Base-by-base conservation (phyloP, 1,140 invertebrate genomes). In the Schlechtendalia chinensis region DNA sequence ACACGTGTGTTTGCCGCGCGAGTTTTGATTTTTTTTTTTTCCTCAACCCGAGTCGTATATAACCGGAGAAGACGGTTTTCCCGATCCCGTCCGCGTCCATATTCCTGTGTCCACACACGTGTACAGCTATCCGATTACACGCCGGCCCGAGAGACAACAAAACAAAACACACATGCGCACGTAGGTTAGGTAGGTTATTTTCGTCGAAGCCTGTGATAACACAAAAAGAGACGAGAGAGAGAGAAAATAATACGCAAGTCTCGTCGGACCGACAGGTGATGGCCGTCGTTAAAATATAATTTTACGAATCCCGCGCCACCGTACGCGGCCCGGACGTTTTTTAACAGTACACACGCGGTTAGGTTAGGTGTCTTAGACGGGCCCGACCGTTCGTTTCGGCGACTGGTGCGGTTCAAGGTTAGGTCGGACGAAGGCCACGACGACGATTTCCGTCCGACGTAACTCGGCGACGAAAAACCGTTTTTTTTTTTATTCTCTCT, bases 251-350 rank as follows among this genome's bases (percentile, higher is more conserved):
- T 1, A 14, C 10, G 22, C 29, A 72, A 17, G 24, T 79, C 58
- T 79, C 27, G 22, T 50, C 45, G 56, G 61, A 63, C 27, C 63
- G 75, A 79, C 56, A 79, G 75, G 75, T 63, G 75, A 61, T 79
- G 56, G 75, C 58, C 50, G 75, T 22, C 32, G 75, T 63, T 79
- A 79, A 79, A 79, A 58, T 79, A 39, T 8, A 61, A 79, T 79
- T 79, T 79, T 50, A 39, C 50, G 50, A 79, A 79, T n/a, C n/a
- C n/a, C n/a, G 75, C 58, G 47, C 56, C 63, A 29, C 67, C 67
- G 22, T 71, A n/a, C n/a, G n/a, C n/a, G n/a, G n/a, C n/a, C n/a
- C n/a, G n/a, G n/a, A n/a, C n/a, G n/a, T n/a, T n/a, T n/a, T n/a
- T n/a, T n/a, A n/a, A n/a, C n/a, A n/a, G n/a, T n/a, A n/a, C n/a